phyloP scores from a whole-genome alignment of 2,113 vertebrate species.

The Protobothrops flavoviridis region DNA sequence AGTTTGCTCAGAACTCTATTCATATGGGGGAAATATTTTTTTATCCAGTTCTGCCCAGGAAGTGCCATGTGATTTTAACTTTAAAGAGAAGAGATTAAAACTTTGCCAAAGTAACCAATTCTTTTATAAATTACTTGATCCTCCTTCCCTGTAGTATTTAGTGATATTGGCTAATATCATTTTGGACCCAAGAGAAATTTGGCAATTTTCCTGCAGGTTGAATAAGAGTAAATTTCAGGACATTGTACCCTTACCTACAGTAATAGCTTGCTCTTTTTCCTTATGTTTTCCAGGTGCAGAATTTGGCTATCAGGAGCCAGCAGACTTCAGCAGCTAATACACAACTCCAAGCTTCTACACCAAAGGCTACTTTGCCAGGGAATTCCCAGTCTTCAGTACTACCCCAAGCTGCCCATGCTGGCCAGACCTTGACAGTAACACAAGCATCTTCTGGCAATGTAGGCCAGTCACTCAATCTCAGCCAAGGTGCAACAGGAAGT shows the following conservation, averaged over 20 bases:
- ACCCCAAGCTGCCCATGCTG: conserved; percentile 59
- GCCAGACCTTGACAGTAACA: conserved; percentile 69
- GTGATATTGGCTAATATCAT: not conserved
- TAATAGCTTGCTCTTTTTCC: conserved; percentile 1
- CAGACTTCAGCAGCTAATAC: conserved; percentile 68
- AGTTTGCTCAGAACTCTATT: too few species aligned
- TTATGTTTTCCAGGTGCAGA: conserved; percentile 74
- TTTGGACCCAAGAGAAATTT: accelerated
- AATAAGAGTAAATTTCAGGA: not conserved
- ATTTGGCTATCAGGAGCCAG: conserved; percentile 77
- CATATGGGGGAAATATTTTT: not conserved
- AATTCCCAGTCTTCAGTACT: conserved; percentile 69
- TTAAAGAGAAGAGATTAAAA: conserved; percentile 2
- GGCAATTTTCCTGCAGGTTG: not conserved
- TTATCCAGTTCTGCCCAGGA: not conserved
- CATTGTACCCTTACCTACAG: accelerated
- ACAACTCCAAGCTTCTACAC: conserved; percentile 70
- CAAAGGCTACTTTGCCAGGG: conserved; percentile 70
- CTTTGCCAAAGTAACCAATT: not conserved
- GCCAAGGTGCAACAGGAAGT: conserved; percentile 67
- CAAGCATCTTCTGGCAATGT: conserved; percentile 64
- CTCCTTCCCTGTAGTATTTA: not conserved
- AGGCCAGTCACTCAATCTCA: conserved; percentile 75
- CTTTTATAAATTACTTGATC: not conserved
- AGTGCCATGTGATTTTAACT: conserved; percentile 52